Evolutionary conservation across 2,888 invertebrate genomes (phyloP).

Genomic region (Nematopogon swammerdamellus): DNA sequence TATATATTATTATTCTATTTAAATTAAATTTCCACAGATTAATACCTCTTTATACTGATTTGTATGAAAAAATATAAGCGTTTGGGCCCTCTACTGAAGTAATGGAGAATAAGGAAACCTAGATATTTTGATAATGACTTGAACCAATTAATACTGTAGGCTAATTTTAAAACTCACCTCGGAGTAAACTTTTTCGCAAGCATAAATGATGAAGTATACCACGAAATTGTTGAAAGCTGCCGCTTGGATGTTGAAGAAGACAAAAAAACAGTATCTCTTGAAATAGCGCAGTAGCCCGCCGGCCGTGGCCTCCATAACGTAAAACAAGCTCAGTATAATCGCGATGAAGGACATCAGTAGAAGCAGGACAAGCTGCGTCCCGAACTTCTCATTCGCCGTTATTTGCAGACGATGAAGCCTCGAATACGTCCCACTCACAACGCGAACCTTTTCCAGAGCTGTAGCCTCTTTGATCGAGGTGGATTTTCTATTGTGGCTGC

Average conservation of each 20-base stretch:
- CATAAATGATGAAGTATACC: background rate
- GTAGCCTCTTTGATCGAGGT: background rate
- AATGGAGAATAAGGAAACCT: no score
- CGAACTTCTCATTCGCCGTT: background rate
- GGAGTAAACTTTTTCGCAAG: background rate
- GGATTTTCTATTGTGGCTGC: background rate
- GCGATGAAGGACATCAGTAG: background rate
- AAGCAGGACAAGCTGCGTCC: background rate
- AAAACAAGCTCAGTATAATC: background rate
- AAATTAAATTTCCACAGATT: no score
- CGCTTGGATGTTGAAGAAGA: background rate
- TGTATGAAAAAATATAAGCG: no score
- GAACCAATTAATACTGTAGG: no score
- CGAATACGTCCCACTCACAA: background rate
- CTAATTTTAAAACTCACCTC: background rate
- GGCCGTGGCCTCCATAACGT: background rate
- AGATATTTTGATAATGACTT: no score
- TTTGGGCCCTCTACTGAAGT: no score
- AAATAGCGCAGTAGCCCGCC: background rate
- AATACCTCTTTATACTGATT: no score
- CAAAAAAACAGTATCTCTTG: background rate
- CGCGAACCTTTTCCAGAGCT: background rate
- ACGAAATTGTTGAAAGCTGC: background rate
- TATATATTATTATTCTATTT: no score
- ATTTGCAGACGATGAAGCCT: background rate